Evolutionary conservation across 2,888 invertebrate genomes (phyloP).

Genomic region (Lasioglossum calceatum): DNA sequence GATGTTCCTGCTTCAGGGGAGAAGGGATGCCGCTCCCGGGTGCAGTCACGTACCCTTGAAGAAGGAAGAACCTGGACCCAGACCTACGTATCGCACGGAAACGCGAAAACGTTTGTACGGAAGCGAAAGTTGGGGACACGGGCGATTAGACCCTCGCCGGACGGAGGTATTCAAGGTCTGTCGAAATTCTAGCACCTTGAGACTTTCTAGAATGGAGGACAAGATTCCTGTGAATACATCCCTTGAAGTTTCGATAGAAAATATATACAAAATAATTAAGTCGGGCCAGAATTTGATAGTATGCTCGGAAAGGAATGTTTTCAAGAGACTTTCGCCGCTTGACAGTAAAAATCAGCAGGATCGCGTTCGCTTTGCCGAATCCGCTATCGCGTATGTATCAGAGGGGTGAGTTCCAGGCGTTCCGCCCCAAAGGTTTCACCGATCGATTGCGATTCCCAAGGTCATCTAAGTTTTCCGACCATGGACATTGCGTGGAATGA

Average conservation of each 20-base stretch:
- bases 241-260: neutral
- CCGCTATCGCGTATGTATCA: slow-evolving; percentile 53
- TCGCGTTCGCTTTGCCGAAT: slow-evolving; percentile 41
- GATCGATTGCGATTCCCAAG: slow-evolving; percentile 77
- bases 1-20: slow-evolving; percentile 53
- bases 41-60: slow-evolving; percentile 72
- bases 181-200: neutral
- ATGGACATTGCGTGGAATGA: slow-evolving; percentile 72
- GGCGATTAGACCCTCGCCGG: neutral
- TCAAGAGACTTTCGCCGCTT: neutral
- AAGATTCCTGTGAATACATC: neutral
- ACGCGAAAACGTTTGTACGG: slow-evolving; percentile 42
- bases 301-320: neutral
- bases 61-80: slow-evolving; percentile 50
- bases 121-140: slow-evolving; percentile 6
- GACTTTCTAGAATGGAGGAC: neutral
- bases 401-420: slow-evolving; percentile 54
- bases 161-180: neutral
- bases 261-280: neutral
- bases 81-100: slow-evolving; percentile 35
- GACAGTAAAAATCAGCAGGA: slow-evolving; percentile 27
- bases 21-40: slow-evolving; percentile 71
- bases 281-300: no score
- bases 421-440: slow-evolving; percentile 59
- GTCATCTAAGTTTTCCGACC: slow-evolving; percentile 74